These are phyloP conservation scores for Synanthedon andrenaeformis DNA, from an alignment of 2,888 invertebrate species.

Conservation along the genomic window DNA sequence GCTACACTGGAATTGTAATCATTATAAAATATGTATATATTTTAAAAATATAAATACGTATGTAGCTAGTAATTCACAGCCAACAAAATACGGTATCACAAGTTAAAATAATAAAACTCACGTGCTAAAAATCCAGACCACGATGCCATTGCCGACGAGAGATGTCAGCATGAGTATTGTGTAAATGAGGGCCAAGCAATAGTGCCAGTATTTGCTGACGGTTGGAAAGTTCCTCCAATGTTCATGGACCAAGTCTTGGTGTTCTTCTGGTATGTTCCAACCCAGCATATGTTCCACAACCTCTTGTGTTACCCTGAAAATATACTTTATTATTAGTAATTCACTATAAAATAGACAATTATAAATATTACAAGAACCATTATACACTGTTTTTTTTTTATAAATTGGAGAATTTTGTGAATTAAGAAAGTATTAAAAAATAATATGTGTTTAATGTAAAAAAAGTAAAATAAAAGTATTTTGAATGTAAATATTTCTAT, in stretches of 20 bases:
- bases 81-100: too few relatives aligned
- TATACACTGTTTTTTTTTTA: constrained; percentile 1
- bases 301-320: constrained; percentile 48
- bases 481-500: too few relatives aligned
- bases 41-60: too few relatives aligned
- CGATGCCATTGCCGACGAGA: constrained; percentile 77
- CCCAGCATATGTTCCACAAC: constrained; percentile 70
- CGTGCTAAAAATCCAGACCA: constrained; percentile 81
- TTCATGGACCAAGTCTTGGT: constrained; percentile 74
- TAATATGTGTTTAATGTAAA: too few relatives aligned
- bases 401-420: neutral
- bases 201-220: constrained; percentile 76
- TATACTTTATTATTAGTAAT: neutral
- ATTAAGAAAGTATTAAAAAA: too few relatives aligned
- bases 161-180: constrained; percentile 72
- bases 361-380: neutral
- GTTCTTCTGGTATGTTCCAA: constrained; percentile 77
- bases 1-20: too few relatives aligned
- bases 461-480: too few relatives aligned
- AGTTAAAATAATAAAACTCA: constrained; percentile 41
- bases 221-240: constrained; percentile 78
- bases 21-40: too few relatives aligned
- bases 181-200: constrained; percentile 74
- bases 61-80: too few relatives aligned
- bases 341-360: too few relatives aligned